phyloP scores from a whole-genome alignment of 2,797 vertebrate species.

The Dromococcyx pavoninus region DNA sequence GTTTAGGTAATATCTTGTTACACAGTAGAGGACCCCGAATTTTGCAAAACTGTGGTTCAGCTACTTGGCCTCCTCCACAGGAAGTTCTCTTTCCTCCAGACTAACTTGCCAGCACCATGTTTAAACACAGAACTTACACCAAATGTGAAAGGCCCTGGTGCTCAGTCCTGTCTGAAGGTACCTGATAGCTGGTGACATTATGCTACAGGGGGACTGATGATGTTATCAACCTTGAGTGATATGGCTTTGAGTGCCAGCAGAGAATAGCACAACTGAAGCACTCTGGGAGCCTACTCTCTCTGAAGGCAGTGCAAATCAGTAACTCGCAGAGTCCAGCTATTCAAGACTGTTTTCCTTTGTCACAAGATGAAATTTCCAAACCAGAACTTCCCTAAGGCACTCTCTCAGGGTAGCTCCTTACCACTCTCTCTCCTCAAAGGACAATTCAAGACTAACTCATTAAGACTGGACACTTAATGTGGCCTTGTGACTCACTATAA shows the following conservation, averaged over 20 bases:
- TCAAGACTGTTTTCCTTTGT: neutral
- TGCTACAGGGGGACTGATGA: neutral
- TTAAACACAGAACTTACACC: neutral
- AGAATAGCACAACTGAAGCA: neutral
- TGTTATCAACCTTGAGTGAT: neutral
- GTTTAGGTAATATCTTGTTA: neutral
- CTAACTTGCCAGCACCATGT: neutral
- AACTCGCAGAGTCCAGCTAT: no score
- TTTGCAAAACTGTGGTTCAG: neutral
- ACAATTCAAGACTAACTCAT: neutral
- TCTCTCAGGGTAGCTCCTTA: neutral
- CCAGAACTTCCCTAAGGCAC: neutral
- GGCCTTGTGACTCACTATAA: neutral
- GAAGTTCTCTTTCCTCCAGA: neutral
- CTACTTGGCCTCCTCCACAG: neutral
- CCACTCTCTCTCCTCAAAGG: neutral
- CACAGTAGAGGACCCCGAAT: neutral
- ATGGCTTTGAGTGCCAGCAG: accelerated
- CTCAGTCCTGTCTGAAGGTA: neutral
- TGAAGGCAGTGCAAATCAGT: neutral
- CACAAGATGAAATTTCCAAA: neutral
- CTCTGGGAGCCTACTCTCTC: neutral
- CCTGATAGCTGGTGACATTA: neutral
- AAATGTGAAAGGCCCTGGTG: neutral
- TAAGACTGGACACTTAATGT: neutral